phyloP scores from a whole-genome alignment of 2,888 invertebrate genomes.

The Invenusta paracnida region DNA sequence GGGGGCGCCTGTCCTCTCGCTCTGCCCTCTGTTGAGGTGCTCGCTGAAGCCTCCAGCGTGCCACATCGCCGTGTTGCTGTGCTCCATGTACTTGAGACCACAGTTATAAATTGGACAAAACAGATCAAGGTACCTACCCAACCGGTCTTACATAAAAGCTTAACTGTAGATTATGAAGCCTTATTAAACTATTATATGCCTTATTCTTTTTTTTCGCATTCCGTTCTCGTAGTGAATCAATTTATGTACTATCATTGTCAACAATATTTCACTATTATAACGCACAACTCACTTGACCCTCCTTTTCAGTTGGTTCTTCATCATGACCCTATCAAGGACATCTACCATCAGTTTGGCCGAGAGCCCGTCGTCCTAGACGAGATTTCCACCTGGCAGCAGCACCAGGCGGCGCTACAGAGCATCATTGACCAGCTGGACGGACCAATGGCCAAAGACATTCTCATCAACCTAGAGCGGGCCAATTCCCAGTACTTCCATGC shows the following conservation, averaged over 20 bases:
- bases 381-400: slow-evolving; percentile 56
- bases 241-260: too few relatives aligned
- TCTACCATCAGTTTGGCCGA: slow-evolving; percentile 51
- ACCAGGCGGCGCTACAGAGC: slow-evolving; percentile 54
- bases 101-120: slow-evolving; percentile 60
- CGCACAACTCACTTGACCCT: too few relatives aligned
- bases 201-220: too few relatives aligned
- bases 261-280: too few relatives aligned
- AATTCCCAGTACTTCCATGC: slow-evolving; percentile 56
- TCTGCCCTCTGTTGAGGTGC: slow-evolving; percentile 59
- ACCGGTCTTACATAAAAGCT: background rate
- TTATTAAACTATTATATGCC: too few relatives aligned
- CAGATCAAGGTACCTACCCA: slow-evolving; percentile 55
- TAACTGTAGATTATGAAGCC: too few relatives aligned
- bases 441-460: slow-evolving; percentile 56
- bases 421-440: slow-evolving; percentile 56
- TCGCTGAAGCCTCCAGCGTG: slow-evolving; percentile 56
- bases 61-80: slow-evolving; percentile 55
- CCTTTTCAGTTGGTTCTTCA: slow-evolving; percentile 53
- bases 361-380: slow-evolving; percentile 57
- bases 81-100: slow-evolving; percentile 59
- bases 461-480: slow-evolving; percentile 57
- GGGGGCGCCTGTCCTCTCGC: slow-evolving; percentile 57
- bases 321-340: slow-evolving; percentile 54
- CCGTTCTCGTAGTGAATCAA: too few relatives aligned